Evolutionary conservation across 2,113 vertebrate species (phyloP).

Genomic region (Glaucidium brasilianum): DNA sequence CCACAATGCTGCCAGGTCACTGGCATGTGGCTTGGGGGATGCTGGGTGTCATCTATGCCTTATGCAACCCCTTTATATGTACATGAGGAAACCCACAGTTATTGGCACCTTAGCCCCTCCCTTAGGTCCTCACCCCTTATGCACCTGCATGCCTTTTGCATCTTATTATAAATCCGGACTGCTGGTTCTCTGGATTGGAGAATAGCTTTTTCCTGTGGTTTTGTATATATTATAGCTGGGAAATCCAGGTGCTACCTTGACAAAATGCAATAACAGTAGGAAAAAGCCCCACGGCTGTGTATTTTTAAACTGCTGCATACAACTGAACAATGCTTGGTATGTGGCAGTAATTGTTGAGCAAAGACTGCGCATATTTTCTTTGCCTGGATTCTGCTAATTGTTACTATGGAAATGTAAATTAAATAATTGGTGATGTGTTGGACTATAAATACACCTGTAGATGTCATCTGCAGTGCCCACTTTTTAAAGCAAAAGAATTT

Average conservation of each 20-base stretch:
- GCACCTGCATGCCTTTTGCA: background rate
- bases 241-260: background rate
- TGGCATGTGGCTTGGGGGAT: rapidly evolving
- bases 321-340: background rate
- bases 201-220: background rate
- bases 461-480: background rate
- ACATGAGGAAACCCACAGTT: background rate
- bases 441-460: conserved; percentile 25
- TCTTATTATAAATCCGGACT: background rate
- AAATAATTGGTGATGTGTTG: background rate
- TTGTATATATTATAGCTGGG: background rate
- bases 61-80: background rate
- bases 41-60: background rate
- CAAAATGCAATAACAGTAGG: background rate
- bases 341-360: background rate
- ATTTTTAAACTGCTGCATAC: background rate
- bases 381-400: background rate
- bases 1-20: background rate
- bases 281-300: background rate
- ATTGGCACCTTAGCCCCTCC: background rate
- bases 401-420: conserved; percentile 45
- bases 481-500: background rate
- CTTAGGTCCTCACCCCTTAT: background rate
- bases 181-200: background rate
- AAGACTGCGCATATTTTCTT: background rate